Conservation (phyloP, 2,113 vertebrate species). For the Menura novaehollandiae region DNA sequence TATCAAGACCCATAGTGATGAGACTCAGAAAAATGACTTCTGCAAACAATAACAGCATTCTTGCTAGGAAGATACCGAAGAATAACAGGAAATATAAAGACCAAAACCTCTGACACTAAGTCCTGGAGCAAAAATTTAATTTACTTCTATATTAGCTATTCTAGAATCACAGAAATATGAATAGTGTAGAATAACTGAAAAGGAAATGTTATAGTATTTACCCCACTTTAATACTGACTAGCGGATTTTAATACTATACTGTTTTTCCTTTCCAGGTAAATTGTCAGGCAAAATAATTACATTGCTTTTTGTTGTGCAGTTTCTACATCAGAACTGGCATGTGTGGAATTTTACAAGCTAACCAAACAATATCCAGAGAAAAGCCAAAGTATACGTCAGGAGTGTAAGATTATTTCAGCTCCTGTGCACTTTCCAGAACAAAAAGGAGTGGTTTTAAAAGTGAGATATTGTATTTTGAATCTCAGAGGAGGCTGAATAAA, state of each 20-base stretch:
- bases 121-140: background rate
- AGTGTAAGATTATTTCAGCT: background rate
- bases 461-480: background rate
- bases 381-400: background rate
- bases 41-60: background rate
- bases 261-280: background rate
- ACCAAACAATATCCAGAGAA: background rate
- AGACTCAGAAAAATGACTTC: slow-evolving; percentile 16
- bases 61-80: background rate
- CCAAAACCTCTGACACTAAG: background rate
- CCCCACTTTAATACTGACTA: background rate
- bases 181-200: background rate
- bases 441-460: background rate
- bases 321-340: background rate
- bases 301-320: background rate
- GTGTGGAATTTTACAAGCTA: background rate
- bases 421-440: background rate
- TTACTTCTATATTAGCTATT: background rate
- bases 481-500: background rate
- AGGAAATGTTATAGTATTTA: background rate
- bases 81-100: background rate
- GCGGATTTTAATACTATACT: background rate
- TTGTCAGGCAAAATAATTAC: background rate
- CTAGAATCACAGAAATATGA: background rate
- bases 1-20: background rate